These are phyloP conservation scores for Camponotus floridanus DNA, from an alignment of 1,140 invertebrate species.

Conservation along the genomic window DNA sequence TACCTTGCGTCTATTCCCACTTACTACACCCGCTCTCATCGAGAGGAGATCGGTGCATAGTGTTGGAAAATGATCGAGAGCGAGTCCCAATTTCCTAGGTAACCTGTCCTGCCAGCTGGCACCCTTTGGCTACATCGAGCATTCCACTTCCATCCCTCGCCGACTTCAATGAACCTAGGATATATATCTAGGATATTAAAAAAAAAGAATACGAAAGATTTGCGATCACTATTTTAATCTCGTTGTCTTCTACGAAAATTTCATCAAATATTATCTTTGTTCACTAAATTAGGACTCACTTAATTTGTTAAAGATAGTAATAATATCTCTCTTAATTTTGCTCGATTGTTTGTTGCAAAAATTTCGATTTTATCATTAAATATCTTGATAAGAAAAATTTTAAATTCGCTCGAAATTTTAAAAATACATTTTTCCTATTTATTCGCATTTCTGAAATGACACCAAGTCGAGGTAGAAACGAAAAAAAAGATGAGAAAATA, in stretches of 20 bases:
- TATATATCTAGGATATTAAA: background rate
- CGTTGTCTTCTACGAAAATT: background rate
- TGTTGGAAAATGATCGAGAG: conserved; percentile 74
- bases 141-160: background rate
- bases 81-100: conserved; percentile 77
- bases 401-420: background rate
- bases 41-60: conserved; percentile 28
- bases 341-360: background rate
- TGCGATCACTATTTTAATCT: background rate
- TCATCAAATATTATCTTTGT: background rate
- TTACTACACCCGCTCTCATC: background rate
- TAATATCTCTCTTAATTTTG: background rate
- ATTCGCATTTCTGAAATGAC: background rate
- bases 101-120: conserved; percentile 78
- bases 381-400: background rate
- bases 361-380: background rate
- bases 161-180: conserved; percentile 7
- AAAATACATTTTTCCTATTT: background rate
- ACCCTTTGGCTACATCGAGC: conserved; percentile 68
- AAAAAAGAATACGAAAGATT: background rate
- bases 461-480: background rate
- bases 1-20: conserved; percentile 11
- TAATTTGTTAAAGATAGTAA: background rate
- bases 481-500: conserved; percentile 3
- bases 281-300: background rate